phyloP scores from a whole-genome alignment of 2,888 invertebrate genomes.

The Pyrrhia umbra region DNA sequence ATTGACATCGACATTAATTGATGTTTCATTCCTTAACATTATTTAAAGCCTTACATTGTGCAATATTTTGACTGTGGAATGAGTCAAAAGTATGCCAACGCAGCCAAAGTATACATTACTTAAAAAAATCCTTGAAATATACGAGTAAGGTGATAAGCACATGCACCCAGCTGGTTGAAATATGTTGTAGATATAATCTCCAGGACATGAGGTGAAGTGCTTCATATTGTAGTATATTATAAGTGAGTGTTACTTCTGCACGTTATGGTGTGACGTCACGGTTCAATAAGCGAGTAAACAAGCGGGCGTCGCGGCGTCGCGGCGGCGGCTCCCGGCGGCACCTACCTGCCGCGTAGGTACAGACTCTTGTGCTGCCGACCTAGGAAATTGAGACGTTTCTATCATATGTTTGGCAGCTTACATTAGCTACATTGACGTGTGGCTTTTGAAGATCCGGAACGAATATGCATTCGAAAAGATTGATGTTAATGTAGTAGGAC shows the following conservation, averaged over 20 bases:
- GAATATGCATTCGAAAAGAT: background rate
- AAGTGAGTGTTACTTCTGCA: constrained; percentile 35
- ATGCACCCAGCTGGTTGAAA: too few species aligned
- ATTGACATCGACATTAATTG: too few species aligned
- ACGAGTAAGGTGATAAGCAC: too few species aligned
- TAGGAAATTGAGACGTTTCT: background rate
- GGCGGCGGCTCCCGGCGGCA: constrained; percentile 7
- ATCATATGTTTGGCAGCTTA: background rate
- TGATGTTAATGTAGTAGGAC: background rate
- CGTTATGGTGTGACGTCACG: background rate
- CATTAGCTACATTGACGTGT: background rate
- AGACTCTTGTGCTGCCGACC: background rate
- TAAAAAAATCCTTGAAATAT: too few species aligned
- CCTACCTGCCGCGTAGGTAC: background rate
- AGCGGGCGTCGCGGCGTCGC: constrained; percentile 43
- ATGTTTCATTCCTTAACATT: too few species aligned
- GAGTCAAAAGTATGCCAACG: too few species aligned
- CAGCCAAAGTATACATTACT: too few species aligned
- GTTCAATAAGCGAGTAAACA: constrained; percentile 51
- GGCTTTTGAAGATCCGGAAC: background rate
- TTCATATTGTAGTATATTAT: background rate
- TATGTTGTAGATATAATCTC: too few species aligned
- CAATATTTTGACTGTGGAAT: too few species aligned
- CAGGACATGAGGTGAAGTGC: too few species aligned
- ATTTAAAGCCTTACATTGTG: too few species aligned